A percentile compares a stretch with the other conserved stretches of the same genome.
These are phyloP conservation scores for Ciconia boyciana DNA, from an alignment of 2,113 vertebrate species.

Conservation along the genomic window DNA sequence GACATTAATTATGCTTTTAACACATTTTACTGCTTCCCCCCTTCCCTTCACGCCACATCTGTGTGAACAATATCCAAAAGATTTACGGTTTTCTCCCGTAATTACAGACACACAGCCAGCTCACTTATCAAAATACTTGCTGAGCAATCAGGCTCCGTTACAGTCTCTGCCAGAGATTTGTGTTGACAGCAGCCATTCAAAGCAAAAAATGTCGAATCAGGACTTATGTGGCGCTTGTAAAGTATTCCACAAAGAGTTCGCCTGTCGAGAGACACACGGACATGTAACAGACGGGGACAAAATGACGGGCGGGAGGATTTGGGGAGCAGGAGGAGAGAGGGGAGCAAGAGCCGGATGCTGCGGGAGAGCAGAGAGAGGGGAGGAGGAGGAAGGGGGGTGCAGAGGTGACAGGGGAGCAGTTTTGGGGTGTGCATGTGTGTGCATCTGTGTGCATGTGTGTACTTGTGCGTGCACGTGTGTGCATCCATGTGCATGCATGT, in stretches of 20 bases:
- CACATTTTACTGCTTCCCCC: slow-evolving; percentile 77
- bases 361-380: neutral
- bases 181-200: slow-evolving; percentile 82
- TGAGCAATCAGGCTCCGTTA: slow-evolving; percentile 78
- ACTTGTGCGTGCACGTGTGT: neutral
- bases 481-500: neutral
- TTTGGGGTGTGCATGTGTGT: neutral
- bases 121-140: slow-evolving; percentile 86
- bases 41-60: slow-evolving; percentile 81
- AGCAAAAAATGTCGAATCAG: slow-evolving; percentile 77
- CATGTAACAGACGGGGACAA: neutral
- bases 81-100: slow-evolving; percentile 84
- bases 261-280: slow-evolving; percentile 53
- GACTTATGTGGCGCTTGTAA: slow-evolving; percentile 55
- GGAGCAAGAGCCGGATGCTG: neutral
- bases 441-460: neutral
- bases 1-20: slow-evolving; percentile 86
- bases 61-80: slow-evolving; percentile 84
- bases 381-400: neutral
- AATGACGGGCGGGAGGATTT: neutral
- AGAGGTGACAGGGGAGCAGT: neutral
- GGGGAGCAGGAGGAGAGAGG: neutral
- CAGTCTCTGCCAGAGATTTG: slow-evolving; percentile 74
- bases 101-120: slow-evolving; percentile 82
- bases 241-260: slow-evolving; percentile 62